Base-by-base conservation (phyloP, 2,797 vertebrate species). In the Rhabdophis nuchalis region DNA sequence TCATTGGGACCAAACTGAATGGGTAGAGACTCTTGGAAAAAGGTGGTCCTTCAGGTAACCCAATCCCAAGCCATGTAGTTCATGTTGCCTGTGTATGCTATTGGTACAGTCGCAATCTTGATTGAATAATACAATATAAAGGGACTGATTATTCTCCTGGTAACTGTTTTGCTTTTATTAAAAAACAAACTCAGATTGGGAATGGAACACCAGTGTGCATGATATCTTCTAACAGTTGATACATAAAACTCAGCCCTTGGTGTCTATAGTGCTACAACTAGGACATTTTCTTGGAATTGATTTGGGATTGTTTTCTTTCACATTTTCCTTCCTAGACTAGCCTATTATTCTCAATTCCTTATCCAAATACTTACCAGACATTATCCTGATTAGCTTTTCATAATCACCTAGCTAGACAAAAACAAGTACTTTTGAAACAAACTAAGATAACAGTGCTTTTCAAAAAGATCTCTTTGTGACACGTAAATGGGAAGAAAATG, bases 391-490 rank as follows among this genome's bases (percentile, higher is more conserved):
- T 77, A 77, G 32, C 18, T 77, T 77, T 77, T 25, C 9, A 23
- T 77, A 77, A 77, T 77, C 36, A 25, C 72, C 18, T 77, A 41
- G 36, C 9, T 77, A 0, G 20, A 41, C 7, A 86, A 91, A 92
- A 92, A 92, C 20, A 58, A 77, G 9, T 91, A 20, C 50, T 92
- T 0, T 0, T 94, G 87, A 94, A 93, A 0, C 0, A 94, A 93
- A 92, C 53, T 0, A 93, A 46, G 25, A 88, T 92, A 94, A 14
- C 91, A 92, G 9, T 77, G 27, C 18, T 50, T 56, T 86, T 89
- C 52, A 11, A 92, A 90, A n/a, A 61, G 6, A 20, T 64, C 53
- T 60, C 60, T 0, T 85, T 91, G 3, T 1, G 27, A 94, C 88
- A 89, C 91, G 92, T 92, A 88, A 86, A 87, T 93, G 54, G 0